Evolutionary conservation across 2,797 vertebrate genomes (phyloP).

Genomic region (Vipera latastei): DNA sequence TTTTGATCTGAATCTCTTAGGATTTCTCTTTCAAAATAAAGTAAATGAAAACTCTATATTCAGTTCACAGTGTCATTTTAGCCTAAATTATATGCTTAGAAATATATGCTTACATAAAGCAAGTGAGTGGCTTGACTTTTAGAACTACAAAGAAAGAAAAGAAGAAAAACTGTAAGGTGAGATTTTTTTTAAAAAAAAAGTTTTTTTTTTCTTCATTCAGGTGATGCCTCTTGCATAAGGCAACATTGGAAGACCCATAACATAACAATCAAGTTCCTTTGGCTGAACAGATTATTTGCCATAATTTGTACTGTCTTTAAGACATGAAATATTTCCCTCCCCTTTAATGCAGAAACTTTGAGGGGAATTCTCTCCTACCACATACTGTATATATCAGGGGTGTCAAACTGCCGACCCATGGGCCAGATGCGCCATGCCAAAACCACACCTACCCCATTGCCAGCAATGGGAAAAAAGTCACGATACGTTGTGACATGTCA

Average conservation of each 20-base stretch:
- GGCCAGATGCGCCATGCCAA: no score
- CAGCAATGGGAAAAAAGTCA: no score
- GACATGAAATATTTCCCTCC: not conserved
- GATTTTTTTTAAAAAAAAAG: not conserved
- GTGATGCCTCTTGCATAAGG: not conserved
- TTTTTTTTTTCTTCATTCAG: not conserved
- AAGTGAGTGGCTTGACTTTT: not conserved
- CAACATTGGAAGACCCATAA: not conserved
- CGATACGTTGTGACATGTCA: no score
- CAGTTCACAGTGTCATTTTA: not conserved
- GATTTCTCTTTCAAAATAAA: not conserved
- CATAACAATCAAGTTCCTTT: not conserved
- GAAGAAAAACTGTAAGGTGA: not conserved
- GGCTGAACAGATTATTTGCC: not conserved
- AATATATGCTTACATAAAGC: not conserved
- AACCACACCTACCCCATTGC: no score
- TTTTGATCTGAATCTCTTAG: not conserved
- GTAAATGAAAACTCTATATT: not conserved
- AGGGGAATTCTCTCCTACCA: not conserved
- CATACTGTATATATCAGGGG: not conserved
- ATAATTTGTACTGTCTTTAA: not conserved
- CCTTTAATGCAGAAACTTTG: not conserved
- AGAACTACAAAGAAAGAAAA: not conserved
- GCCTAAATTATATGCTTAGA: not conserved
- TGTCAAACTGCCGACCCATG: no score